A percentile compares a stretch with the other conserved stretches of the same genome.
Conservation (phyloP, 2,888 invertebrate genomes). For the Troilus luridus region DNA sequence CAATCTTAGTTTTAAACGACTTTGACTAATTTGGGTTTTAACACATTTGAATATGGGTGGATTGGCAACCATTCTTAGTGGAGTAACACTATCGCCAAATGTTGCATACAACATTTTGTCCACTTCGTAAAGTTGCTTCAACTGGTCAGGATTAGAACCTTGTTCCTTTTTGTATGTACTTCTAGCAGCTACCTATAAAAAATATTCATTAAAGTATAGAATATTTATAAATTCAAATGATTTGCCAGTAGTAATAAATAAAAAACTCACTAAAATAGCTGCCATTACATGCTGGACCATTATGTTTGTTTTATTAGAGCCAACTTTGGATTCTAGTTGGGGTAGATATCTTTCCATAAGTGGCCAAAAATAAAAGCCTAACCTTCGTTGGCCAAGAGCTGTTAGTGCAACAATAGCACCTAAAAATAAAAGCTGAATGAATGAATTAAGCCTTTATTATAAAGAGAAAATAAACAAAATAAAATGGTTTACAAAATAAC, state of each 20-base stretch:
- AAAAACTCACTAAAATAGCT: conserved; percentile 63
- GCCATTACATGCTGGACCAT: conserved; percentile 64
- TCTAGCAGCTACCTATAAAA: conserved; percentile 62
- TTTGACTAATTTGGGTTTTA: conserved; percentile 48
- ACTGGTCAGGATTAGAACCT: conserved; percentile 52
- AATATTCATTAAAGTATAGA: neutral
- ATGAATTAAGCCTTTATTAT: too few species aligned
- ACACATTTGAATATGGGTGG: conserved; percentile 49
- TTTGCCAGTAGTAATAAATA: neutral
- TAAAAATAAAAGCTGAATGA: too few species aligned
- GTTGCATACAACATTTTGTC: conserved; percentile 64
- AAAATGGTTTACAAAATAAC: too few species aligned
- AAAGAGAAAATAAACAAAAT: too few species aligned
- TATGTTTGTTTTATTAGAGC: conserved; percentile 56
- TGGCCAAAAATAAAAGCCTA: conserved; percentile 64
- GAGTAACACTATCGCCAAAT: conserved; percentile 65
- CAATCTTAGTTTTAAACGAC: conserved; percentile 48
- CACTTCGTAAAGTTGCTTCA: conserved; percentile 61
- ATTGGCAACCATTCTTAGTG: conserved; percentile 59
- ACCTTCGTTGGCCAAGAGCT: conserved; percentile 63
- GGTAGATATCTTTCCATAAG: conserved; percentile 64
- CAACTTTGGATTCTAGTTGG: conserved; percentile 58
- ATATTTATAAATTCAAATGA: neutral
- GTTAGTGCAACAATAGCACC: conserved; percentile 65
- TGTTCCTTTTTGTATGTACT: conserved; percentile 63